A percentile compares a stretch with the other conserved stretches of the same genome.
These are phyloP conservation scores for Heliconius hermathena DNA, from an alignment of 1,140 invertebrate genomes.

Conservation along the genomic window DNA sequence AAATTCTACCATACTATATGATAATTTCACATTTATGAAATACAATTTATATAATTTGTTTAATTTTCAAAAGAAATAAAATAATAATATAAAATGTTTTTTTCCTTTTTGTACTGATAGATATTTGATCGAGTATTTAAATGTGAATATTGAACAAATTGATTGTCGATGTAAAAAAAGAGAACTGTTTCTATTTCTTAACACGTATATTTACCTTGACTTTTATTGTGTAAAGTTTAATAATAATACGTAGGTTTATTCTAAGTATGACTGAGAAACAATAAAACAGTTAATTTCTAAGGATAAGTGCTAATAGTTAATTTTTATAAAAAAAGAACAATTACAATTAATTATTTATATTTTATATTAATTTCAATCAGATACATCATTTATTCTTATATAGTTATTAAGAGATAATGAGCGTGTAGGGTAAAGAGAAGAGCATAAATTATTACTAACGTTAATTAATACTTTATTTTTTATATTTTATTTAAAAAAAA, in stretches of 20 bases:
- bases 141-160: constrained; percentile 28
- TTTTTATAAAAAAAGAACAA: background rate
- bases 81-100: too few species aligned
- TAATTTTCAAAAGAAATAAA: too few species aligned
- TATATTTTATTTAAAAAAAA: background rate
- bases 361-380: too few species aligned
- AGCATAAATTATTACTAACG: too few species aligned
- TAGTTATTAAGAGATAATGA: too few species aligned
- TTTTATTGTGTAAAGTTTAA: constrained; percentile 20
- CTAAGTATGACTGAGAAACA: background rate
- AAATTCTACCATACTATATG: too few species aligned
- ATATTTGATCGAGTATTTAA: background rate
- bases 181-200: background rate
- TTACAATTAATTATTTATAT: too few species aligned
- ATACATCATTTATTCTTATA: too few species aligned
- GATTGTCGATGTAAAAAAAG: background rate
- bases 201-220: background rate
- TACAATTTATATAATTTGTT: too few species aligned
- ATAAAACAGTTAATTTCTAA: background rate
- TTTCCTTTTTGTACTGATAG: too few species aligned
- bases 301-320: background rate
- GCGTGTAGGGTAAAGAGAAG: too few species aligned
- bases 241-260: background rate
- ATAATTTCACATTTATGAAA: background rate
- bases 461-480: too few species aligned